A percentile compares a stretch with the other conserved stretches of the same genome.
Conservation (phyloP, 2,797 vertebrate species). For the Selene dorsalis region DNA sequence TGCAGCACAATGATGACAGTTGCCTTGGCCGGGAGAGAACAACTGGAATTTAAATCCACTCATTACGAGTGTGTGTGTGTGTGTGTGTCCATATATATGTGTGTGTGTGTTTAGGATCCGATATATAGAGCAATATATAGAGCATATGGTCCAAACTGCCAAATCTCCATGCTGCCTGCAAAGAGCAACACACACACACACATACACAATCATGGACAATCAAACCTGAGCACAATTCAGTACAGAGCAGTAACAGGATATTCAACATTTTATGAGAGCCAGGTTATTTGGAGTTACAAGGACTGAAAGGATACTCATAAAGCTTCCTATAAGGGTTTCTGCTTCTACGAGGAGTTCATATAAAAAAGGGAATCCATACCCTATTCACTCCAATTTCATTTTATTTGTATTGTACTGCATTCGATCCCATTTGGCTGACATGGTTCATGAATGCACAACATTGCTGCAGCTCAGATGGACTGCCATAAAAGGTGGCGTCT, state of each 20-base stretch:
- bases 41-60: slow-evolving; percentile 65
- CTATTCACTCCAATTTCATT: slow-evolving; percentile 67
- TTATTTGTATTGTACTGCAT: slow-evolving; percentile 63
- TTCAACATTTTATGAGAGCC: slow-evolving; percentile 58
- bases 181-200: slow-evolving; percentile 13
- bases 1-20: slow-evolving; percentile 65
- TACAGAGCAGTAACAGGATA: slow-evolving; percentile 56
- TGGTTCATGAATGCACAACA: slow-evolving; percentile 56
- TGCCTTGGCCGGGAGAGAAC: slow-evolving; percentile 59
- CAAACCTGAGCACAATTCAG: slow-evolving; percentile 45
- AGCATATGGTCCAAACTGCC: slow-evolving; percentile 56
- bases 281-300: slow-evolving; percentile 64
- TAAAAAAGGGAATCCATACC: slow-evolving; percentile 62
- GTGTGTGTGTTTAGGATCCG: slow-evolving; percentile 13
- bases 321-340: slow-evolving; percentile 50
- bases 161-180: slow-evolving; percentile 33
- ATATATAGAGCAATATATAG: slow-evolving; percentile 15
- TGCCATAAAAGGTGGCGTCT: slow-evolving; percentile 71
- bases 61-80: slow-evolving; percentile 29
- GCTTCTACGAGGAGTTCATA: slow-evolving; percentile 50
- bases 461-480: slow-evolving; percentile 54
- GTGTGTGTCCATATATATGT: slow-evolving; percentile 8
- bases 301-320: slow-evolving; percentile 43
- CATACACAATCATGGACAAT: slow-evolving; percentile 32
- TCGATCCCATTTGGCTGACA: slow-evolving; percentile 65